These are phyloP conservation scores for Onychostoma macrolepis DNA, from an alignment of 2,113 vertebrate species.

Conservation along the genomic window DNA sequence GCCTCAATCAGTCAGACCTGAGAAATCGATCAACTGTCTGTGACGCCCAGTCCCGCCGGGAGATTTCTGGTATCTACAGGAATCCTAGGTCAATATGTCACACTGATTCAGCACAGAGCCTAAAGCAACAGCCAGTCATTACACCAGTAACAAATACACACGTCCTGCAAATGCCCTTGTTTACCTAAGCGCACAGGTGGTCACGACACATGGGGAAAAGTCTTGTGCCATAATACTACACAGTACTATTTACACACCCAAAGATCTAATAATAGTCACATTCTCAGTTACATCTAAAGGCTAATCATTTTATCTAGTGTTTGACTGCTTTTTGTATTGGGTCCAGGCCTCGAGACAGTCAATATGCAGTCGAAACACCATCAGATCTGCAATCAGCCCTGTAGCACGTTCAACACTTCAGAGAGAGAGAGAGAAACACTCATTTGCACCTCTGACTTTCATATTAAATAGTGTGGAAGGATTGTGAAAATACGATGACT, in stretches of 20 bases:
- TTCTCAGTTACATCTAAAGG: neutral
- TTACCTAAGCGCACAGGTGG: slow-evolving; percentile 15
- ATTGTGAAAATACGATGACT: neutral
- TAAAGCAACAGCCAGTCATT: slow-evolving; percentile 22
- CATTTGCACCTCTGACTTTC: slow-evolving; percentile 29
- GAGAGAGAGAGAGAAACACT: slow-evolving; percentile 21
- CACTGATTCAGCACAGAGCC: slow-evolving; percentile 31
- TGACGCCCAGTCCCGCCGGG: slow-evolving; percentile 2
- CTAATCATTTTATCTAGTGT: slow-evolving; percentile 5
- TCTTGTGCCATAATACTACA: neutral
- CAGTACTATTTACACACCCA: neutral
- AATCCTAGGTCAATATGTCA: slow-evolving; percentile 47
- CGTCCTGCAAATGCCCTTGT: slow-evolving; percentile 8
- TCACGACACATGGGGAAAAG: neutral
- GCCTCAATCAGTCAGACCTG: slow-evolving; percentile 17
- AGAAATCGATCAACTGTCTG: slow-evolving; percentile 44
- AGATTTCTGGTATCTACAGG: slow-evolving; percentile 22
- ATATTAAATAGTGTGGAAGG: slow-evolving; percentile 30
- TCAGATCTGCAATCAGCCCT: slow-evolving; percentile 4
- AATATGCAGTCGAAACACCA: slow-evolving; percentile 23
- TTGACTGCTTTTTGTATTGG: neutral
- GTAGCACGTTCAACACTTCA: slow-evolving; percentile 28
- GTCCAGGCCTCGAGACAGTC: neutral
- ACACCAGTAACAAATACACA: neutral
- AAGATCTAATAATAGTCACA: neutral